Conservation (phyloP, 2,113 vertebrate species). For the Uria aalge region DNA sequence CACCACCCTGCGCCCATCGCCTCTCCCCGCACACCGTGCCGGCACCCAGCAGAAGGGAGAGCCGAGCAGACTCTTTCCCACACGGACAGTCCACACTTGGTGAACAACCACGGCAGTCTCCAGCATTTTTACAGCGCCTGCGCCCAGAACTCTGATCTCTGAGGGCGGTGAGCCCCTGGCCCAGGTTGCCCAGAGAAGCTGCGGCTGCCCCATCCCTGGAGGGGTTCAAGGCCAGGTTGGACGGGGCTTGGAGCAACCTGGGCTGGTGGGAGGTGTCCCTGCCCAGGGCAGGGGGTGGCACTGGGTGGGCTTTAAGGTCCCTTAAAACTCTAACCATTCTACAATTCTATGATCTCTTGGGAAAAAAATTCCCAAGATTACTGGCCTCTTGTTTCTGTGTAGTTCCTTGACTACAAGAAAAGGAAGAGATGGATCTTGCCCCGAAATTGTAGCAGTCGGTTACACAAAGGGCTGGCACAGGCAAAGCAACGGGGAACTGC, state of each 20-base stretch:
- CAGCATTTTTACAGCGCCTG: fast-evolving
- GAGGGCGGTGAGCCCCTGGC: too few species aligned
- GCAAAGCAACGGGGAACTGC: background rate
- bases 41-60: fast-evolving
- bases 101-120: background rate
- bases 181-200: background rate
- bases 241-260: too few species aligned
- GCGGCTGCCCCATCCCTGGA: too few species aligned
- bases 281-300: too few species aligned
- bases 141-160: background rate
- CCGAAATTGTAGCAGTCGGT: background rate
- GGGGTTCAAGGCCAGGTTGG: background rate
- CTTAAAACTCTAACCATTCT: too few species aligned
- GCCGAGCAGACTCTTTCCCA: background rate
- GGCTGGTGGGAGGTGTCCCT: too few species aligned
- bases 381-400: background rate
- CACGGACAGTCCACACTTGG: background rate
- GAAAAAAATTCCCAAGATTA: background rate
- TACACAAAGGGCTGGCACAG: background rate
- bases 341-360: background rate
- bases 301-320: too few species aligned
- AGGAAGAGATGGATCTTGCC: background rate
- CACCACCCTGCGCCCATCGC: background rate
- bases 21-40: fast-evolving
- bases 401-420: background rate